These are phyloP conservation scores for Trachymyrmex septentrionalis DNA, from an alignment of 1,140 invertebrate species.

Conservation along the genomic window DNA sequence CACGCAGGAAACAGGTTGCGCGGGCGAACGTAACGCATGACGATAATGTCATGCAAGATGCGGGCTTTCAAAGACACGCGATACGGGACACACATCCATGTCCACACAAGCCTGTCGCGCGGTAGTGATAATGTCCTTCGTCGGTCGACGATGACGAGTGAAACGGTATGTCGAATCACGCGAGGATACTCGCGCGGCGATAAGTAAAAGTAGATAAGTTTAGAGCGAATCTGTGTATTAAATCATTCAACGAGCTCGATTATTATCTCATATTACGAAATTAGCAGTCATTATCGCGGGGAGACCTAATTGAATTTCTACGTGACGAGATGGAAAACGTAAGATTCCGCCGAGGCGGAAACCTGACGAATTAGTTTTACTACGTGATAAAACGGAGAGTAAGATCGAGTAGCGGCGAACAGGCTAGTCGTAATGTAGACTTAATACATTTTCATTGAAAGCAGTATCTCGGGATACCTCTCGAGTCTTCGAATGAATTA, in stretches of 20 bases:
- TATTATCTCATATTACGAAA: conserved; percentile 20
- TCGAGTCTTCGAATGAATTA: conserved; percentile 1
- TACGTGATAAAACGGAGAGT: background rate
- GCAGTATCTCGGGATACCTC: background rate
- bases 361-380: conserved; percentile 1
- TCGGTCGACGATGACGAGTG: conserved; percentile 36
- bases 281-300: conserved; percentile 20
- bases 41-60: conserved; percentile 47
- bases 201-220: conserved; percentile 56
- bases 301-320: conserved; percentile 12
- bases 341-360: background rate
- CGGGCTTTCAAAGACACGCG: conserved; percentile 34
- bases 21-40: conserved; percentile 42
- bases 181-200: conserved; percentile 47
- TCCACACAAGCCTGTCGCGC: conserved; percentile 30
- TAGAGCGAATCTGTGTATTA: conserved; percentile 20
- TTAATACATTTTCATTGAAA: conserved; percentile 20
- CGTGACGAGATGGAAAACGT: background rate
- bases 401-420: background rate
- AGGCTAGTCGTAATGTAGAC: background rate
- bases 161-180: conserved; percentile 51
- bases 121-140: conserved; percentile 52
- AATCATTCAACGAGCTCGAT: conserved; percentile 40
- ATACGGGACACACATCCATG: background rate
- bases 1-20: conserved; percentile 33